Base-by-base conservation (phyloP, 2,888 invertebrate species). In the Tiliacea citrago region DNA sequence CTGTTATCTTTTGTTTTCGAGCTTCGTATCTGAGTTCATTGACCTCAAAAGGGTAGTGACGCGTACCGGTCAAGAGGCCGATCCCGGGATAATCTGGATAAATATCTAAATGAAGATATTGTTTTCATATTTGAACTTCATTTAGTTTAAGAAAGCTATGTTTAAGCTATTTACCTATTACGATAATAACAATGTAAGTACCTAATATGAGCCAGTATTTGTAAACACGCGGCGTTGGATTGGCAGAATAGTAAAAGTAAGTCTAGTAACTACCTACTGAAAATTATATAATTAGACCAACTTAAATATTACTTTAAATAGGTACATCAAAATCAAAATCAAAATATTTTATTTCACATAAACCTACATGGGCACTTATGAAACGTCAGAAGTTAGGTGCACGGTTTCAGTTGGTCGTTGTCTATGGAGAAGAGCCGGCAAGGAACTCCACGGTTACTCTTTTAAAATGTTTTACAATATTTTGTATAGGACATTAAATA, bases 1-100 rank as follows among this genome's bases (percentile, higher is more conserved):
- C 29, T 29, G 42, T 60, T 61, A 81, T 62, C 51, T 69, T 72
- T 79, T 84, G 69, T 84, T 72, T 84, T 79, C 67, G 35, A 57
- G 65, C 21, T 68, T 49, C 57, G 29, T 63, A 24, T 35, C 35
- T 18, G 39, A 71, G 76, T 51, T 67, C 51, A 16, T 49, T 82
- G 84, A 73, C 62, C 60, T 60, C 13, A 39, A 13, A n/a, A 21
- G 62, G 47, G 47, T 75, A 75, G 76, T 72, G 81, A 67, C 51
- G 53, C 18, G 75, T n/a, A 35, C 45, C 57, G 35, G 53, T 18
- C 62, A 55, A 62, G 13, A 24, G 18, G 16, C 42, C 39, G 13
- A 13, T 10, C 24, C 51, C 57, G 49, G 67, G 53, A 79, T 60
- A 49, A 58, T 68, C n/a, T 58, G 51, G 5, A 63, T 68, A 62